Percentiles rank a stretch among this genome's conserved stretches.
Conservation (phyloP, 1,140 invertebrate species). For the Andricus grossulariae region DNA sequence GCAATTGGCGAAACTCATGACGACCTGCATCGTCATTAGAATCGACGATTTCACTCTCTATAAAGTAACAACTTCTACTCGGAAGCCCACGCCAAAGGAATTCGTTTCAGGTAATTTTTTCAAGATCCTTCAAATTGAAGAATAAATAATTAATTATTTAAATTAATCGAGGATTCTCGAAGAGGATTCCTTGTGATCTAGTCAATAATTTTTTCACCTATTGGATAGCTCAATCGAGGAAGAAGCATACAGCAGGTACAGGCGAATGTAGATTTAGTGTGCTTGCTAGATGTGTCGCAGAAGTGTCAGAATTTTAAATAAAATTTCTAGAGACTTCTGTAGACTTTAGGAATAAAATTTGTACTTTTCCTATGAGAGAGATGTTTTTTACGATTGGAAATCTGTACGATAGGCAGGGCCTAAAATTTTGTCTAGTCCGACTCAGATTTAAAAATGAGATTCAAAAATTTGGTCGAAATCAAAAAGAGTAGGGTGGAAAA, state of each 20-base stretch:
- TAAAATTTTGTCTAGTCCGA: no score
- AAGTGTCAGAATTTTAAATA: no score
- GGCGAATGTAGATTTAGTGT: slow-evolving; percentile 36
- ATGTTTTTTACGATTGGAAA: slow-evolving; percentile 19
- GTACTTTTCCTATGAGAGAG: slow-evolving; percentile 33
- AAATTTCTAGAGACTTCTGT: no score
- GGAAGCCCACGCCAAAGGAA: slow-evolving; percentile 84
- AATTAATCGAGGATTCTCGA: no score
- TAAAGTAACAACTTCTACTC: slow-evolving; percentile 86
- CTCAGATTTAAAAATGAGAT: no score
- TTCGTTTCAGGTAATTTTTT: slow-evolving; percentile 84
- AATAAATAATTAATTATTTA: no score
- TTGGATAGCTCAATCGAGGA: slow-evolving; percentile 73
- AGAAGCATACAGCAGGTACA: slow-evolving; percentile 72
- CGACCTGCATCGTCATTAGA: slow-evolving; percentile 91
- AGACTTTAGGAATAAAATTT: not conserved
- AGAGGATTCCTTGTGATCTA: not conserved
- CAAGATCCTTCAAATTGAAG: no score
- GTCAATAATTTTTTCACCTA: slow-evolving; percentile 52
- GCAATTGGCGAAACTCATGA: slow-evolving; percentile 92
- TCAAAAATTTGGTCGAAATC: no score
- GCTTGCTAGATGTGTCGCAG: slow-evolving; percentile 3
- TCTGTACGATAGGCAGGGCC: not conserved
- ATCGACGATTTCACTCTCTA: slow-evolving; percentile 92
- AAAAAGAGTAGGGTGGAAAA: no score